Base-by-base conservation (phyloP, 92 coral and sea anemone genomes). In the Umimayanthus chanpuru region DNA sequence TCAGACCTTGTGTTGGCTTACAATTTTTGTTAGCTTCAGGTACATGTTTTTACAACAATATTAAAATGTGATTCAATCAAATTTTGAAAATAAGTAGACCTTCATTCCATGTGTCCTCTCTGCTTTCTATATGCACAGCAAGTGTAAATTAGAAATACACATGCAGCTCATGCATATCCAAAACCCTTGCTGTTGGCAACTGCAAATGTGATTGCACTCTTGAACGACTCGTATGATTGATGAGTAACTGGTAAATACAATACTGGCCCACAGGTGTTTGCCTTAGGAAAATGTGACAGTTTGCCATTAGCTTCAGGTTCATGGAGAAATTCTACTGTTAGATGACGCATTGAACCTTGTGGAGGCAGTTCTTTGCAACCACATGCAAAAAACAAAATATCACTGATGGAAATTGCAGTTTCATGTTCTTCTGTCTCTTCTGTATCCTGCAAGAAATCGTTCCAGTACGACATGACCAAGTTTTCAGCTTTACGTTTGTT, bases 311-410 rank as follows among this genome's bases (percentile, higher is more conserved):
- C 73, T 53, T 90, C 93, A 50, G 90, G 90, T 68, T 81, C 88
- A 58, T 90, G 93, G 16, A 90, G 88, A 89, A 89, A 89, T 72
- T 73, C 77, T 47, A 82, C 71, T 44, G 67, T 82, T 40, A 73
- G 25, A 79, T 38, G 77, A 80, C 28, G 53, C 26, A 66, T 16
- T 26, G 73, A 88, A 66, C 89, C 89, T 74, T 89, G 40, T 85
- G 96, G 94, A 11, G 94, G 96, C 26, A 86, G 41, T 76, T 94
- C 79, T 73, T 92, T 94, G 67, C 93, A 94, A 74, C 96, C 94
- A 10, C 81, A 75, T 55, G 81, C 80, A 73, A 92, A 94, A 78
- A 93, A 93, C 78, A 94, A 78, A 26, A 94, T 50, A 68, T 92
- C 94, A 85, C 88, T 88, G 29, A 94, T 85, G 84, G 93, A 73